These are phyloP conservation scores for Neoitamus cyanurus DNA, from an alignment of 2,888 invertebrate species.

Conservation along the genomic window DNA sequence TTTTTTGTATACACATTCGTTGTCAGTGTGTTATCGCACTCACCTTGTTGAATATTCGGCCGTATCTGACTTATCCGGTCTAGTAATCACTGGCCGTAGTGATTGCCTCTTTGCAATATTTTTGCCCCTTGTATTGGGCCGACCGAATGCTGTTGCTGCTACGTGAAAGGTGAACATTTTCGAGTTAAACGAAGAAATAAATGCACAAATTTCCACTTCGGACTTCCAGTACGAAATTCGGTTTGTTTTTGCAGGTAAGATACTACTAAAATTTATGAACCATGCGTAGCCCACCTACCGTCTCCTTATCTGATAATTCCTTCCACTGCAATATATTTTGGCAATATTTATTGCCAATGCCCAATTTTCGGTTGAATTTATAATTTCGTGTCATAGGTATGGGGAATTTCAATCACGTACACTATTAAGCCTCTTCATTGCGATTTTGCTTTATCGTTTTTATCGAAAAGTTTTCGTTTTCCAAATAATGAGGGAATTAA, in stretches of 20 bases:
- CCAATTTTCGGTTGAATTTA: not conserved
- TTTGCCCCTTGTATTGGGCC: not conserved
- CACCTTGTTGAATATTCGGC: constrained; percentile 9
- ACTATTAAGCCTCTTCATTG: not conserved
- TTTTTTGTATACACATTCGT: not conserved
- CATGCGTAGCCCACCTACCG: not conserved
- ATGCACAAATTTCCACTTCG: constrained; percentile 14
- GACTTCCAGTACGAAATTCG: not conserved
- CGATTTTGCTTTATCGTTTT: not conserved
- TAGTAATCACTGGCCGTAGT: not conserved
- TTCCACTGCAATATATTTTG: not conserved
- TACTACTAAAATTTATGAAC: constrained; percentile 13
- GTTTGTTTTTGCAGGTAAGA: constrained; percentile 25
- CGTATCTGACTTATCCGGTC: constrained; percentile 10
- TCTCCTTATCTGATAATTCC: not conserved
- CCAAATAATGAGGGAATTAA: not conserved
- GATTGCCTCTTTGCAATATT: not conserved
- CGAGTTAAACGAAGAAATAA: constrained; percentile 11
- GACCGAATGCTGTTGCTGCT: not conserved
- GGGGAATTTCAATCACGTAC: not conserved
- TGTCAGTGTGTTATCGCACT: constrained; percentile 6
- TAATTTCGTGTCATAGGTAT: not conserved
- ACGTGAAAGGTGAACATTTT: constrained; percentile 36
- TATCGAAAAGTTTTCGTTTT: not conserved
- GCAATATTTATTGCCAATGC: not conserved